Percentiles rank a stretch among this genome's conserved stretches.
phyloP scores from a whole-genome alignment of 2,113 vertebrate species.

The Malurus cyaneus region DNA sequence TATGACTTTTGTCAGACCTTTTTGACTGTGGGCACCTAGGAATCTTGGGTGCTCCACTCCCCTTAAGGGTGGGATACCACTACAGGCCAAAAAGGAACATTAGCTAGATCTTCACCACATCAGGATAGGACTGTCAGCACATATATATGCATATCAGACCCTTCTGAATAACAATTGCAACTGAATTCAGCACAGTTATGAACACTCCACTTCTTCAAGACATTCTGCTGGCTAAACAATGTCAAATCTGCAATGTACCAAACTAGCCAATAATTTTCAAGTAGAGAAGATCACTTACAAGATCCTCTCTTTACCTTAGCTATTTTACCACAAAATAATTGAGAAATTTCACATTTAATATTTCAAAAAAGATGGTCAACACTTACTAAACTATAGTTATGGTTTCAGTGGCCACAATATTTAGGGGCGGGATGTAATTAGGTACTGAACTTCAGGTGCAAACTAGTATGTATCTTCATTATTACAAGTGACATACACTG shows the following conservation, averaged over 20 bases:
- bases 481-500: background rate
- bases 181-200: background rate
- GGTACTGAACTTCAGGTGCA: background rate
- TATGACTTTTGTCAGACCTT: background rate
- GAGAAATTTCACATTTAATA: background rate
- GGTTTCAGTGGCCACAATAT: background rate
- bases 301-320: background rate
- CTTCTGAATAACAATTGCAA: background rate
- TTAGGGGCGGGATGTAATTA: background rate
- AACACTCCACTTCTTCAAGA: background rate
- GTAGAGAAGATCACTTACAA: background rate
- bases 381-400: background rate
- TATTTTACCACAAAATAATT: background rate
- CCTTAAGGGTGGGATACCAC: background rate
- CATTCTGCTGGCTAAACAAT: background rate
- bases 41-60: background rate
- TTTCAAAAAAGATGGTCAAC: background rate
- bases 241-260: background rate
- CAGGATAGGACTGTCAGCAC: background rate
- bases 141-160: background rate
- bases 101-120: background rate
- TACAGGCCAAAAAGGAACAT: background rate
- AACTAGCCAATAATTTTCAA: background rate
- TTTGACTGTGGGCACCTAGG: background rate
- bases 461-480: background rate